Conservation (phyloP, 2,113 vertebrate species). For the Beaufortia kweichowensis region DNA sequence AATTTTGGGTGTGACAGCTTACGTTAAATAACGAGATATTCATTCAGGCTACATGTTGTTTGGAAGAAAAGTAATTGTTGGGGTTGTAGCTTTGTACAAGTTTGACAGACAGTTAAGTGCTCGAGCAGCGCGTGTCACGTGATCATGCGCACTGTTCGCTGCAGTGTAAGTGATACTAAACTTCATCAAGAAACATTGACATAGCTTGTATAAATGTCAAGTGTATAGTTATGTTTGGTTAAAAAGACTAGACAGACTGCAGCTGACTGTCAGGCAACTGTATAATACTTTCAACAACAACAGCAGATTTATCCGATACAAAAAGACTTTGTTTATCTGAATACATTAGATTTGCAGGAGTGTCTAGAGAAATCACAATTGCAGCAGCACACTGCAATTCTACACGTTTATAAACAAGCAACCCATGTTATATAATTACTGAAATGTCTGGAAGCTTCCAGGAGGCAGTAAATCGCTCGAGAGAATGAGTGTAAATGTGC, state of each 20-base stretch:
- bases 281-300: not conserved
- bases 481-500: not conserved
- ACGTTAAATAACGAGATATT: not conserved
- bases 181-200: constrained; percentile 3
- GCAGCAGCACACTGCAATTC: not conserved
- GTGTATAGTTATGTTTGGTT: not conserved
- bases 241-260: not conserved
- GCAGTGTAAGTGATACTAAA: constrained; percentile 5
- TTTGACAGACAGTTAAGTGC: not conserved
- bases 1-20: not conserved
- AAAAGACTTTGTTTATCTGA: not conserved
- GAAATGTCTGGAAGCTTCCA: constrained; percentile 21
- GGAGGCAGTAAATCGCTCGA: not conserved
- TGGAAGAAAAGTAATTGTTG: not conserved
- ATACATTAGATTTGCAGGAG: not conserved
- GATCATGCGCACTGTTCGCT: not conserved
- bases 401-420: not conserved
- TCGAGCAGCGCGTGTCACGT: constrained; percentile 4
- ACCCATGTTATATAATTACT: not conserved
- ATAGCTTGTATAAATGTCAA: not conserved
- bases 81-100: not conserved
- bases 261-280: not conserved
- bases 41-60: too few species aligned
- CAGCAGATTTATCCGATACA: not conserved
- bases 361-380: not conserved